Base-by-base conservation (phyloP, 2,797 vertebrate genomes). In the Mionectes olivaceus region DNA sequence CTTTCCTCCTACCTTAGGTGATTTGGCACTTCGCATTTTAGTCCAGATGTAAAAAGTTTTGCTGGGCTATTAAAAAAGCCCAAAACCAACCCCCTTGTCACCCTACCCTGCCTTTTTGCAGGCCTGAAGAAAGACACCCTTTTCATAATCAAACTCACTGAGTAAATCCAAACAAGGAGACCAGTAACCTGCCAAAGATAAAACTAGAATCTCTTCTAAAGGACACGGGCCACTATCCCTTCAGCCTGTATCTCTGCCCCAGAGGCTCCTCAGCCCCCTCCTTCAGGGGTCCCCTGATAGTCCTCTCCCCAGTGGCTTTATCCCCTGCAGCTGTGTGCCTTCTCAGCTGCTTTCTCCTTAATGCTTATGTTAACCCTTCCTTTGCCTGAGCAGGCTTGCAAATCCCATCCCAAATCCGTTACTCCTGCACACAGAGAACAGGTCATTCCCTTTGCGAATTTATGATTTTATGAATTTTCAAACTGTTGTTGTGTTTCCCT, bases 321-420 rank as follows among this genome's bases (percentile, higher is more conserved):
- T 96, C 94, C 94, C 88, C 76, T 88, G 91, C 96, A 96, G 95
- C 96, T 96, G 96, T 93, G 91, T 93, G 80, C 91, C 83, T 80
- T 61, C 93, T 96, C 95, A 95, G 95, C 95, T 95, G 95, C 91
- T 82, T 90, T 63, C 93, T 87, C 87, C n/a, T 83, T 93, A 93
- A 88, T 93, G 94, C 95, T 74, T 52, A 0, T 15, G 13, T 96
- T 96, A 96, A 96, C 96, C 59, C 83, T 50, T 91, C 27, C 61
- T 82, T 86, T 79, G 57, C 90, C 73, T 25, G 35, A 61, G 13
- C 50, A 41, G 55, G 13, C 56, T 87, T 77, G 41, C 77, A 63
- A 69, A 83, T 55, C 71, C 69, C 63, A n/a, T 76, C 69, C 79
- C 70, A 76, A 80, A 86, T 39, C 37, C 5, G 0, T 59, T 70